Evolutionary conservation across 1,140 invertebrate genomes (phyloP).

Genomic region (Megathymus violae): DNA sequence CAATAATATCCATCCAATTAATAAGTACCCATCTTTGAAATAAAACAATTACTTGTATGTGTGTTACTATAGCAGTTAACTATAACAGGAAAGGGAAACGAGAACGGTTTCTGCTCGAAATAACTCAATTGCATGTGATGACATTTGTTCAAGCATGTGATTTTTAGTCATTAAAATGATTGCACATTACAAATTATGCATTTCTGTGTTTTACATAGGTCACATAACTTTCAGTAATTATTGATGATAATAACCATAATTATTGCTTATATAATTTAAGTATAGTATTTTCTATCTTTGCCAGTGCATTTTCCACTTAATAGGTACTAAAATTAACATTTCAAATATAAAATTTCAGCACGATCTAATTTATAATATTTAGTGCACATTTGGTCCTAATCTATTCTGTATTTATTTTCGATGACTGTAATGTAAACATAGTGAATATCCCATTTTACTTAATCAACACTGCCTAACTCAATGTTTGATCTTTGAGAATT

Average conservation of each 20-base stretch:
- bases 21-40: too few species aligned
- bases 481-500: too few species aligned
- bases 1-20: too few species aligned
- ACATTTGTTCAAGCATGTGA: background rate
- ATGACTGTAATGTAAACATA: too few species aligned
- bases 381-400: too few species aligned
- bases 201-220: background rate
- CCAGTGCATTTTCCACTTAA: too few species aligned
- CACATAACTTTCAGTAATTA: background rate
- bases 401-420: too few species aligned
- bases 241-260: background rate
- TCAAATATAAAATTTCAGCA: too few species aligned
- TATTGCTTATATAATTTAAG: background rate
- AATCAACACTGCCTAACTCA: too few species aligned
- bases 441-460: too few species aligned
- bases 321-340: too few species aligned
- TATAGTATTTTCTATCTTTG: background rate
- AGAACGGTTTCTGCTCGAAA: constrained; percentile 12
- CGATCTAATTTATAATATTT: too few species aligned
- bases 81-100: constrained; percentile 22
- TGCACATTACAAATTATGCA: background rate
- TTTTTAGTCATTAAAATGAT: background rate
- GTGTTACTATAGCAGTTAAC: background rate
- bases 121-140: constrained; percentile 8
- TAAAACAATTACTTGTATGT: background rate